Conservation (phyloP, 2,113 vertebrate genomes). For the Mormyrus iriodes region DNA sequence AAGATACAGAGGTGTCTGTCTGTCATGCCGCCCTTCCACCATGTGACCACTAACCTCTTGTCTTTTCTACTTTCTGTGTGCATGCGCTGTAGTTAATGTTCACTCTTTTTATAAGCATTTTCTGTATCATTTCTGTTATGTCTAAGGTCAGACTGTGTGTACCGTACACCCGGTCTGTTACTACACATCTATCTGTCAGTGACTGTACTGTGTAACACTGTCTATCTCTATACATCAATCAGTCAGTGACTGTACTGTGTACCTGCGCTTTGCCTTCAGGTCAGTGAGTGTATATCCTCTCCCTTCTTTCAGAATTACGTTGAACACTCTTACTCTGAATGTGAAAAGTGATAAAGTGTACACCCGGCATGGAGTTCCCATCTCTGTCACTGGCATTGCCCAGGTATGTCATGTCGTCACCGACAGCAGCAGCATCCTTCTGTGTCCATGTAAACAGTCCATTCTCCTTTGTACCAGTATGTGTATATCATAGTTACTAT, state of each 20-base stretch:
- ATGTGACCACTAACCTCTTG: conserved; percentile 42
- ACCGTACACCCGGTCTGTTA: not conserved
- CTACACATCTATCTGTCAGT: not conserved
- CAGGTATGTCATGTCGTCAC: conserved; percentile 60
- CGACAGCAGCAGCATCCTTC: not conserved
- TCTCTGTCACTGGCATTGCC: conserved; percentile 90
- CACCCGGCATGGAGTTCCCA: conserved; percentile 86
- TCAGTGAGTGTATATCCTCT: not conserved
- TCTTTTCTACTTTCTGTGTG: not conserved
- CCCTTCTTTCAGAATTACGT: conserved; percentile 66
- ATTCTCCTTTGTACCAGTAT: not conserved
- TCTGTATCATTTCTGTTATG: not conserved
- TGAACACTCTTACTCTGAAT: conserved; percentile 87
- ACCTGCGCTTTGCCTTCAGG: not conserved
- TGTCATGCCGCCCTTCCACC: conserved; percentile 22
- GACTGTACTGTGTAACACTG: not conserved
- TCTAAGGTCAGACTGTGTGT: not conserved
- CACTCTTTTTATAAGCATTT: not conserved
- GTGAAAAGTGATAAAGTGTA: conserved; percentile 94
- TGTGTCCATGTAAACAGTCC: not conserved
- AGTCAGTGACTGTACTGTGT: not conserved
- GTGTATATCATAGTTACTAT: not conserved
- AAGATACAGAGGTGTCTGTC: conserved; percentile 75
- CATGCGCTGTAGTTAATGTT: not conserved
- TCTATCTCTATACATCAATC: not conserved